These are phyloP conservation scores for Priocnemis perturbator DNA, from an alignment of 2,888 invertebrate species.

Conservation along the genomic window DNA sequence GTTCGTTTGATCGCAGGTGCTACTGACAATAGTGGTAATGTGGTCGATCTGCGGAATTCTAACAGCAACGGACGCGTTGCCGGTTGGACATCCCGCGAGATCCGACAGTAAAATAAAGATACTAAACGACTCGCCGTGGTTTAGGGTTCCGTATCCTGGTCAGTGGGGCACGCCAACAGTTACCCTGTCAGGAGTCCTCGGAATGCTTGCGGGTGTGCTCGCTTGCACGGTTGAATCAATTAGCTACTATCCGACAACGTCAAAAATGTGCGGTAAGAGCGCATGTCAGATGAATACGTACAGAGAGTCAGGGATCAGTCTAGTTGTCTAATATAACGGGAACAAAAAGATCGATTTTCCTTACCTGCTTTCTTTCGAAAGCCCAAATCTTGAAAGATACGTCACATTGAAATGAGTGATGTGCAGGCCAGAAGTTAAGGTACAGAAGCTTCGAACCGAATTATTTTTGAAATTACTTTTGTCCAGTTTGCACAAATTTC, in stretches of 20 bases:
- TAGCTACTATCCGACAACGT: slow-evolving; percentile 94
- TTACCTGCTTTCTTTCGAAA: too few relatives aligned
- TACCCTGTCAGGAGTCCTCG: slow-evolving; percentile 83
- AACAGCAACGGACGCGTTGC: slow-evolving; percentile 81
- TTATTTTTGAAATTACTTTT: too few relatives aligned
- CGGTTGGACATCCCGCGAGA: slow-evolving; percentile 82
- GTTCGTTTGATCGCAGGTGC: slow-evolving; percentile 77
- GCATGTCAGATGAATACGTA: background rate
- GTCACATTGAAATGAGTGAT: too few relatives aligned
- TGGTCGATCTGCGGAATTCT: slow-evolving; percentile 86
- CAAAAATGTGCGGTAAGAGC: slow-evolving; percentile 84
- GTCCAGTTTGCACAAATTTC: too few relatives aligned
- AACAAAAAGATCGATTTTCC: too few relatives aligned
- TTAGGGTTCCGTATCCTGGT: slow-evolving; percentile 88
- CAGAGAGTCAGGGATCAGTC: too few relatives aligned
- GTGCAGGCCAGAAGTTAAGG: too few relatives aligned
- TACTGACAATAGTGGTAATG: slow-evolving; percentile 85
- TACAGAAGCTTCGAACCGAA: too few relatives aligned
- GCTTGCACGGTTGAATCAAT: slow-evolving; percentile 89
- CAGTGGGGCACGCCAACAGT: slow-evolving; percentile 88
- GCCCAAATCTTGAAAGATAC: too few relatives aligned
- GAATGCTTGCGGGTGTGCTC: slow-evolving; percentile 86
- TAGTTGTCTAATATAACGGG: too few relatives aligned
- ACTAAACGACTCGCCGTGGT: slow-evolving; percentile 86
- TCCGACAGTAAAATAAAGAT: slow-evolving; percentile 85